Base-by-base conservation (phyloP, 37 sponge, comb jelly and placozoan genomes). In the Amphimedon queenslandica region DNA sequence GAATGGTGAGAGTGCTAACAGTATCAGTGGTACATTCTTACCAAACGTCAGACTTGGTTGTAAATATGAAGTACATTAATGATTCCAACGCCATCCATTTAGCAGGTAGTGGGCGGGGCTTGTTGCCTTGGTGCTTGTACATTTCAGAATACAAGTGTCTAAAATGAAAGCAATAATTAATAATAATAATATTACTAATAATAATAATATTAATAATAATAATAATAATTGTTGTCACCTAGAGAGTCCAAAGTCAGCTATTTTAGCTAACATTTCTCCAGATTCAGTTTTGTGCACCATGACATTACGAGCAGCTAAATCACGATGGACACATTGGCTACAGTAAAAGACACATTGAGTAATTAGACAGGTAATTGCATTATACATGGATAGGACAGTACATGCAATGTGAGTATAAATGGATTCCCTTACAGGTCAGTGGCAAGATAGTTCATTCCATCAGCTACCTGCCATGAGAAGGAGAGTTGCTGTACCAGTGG, bases 181-280 rank as follows among this genome's bases (percentile, higher is more conserved):
- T 47, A 47, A 47, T 47, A 47, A 47, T 47, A 47, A 47, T 47
- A 47, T 47, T 47, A 8, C 13, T 18, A 47, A 13, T 47, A n/a
- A n/a, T n/a, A n/a, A n/a, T n/a, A n/a, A n/a, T n/a, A n/a, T n/a
- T n/a, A n/a, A n/a, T n/a, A n/a, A 38, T 16, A 6, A 3, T 4
- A 8, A 5, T 40, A 25, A 11, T n/a, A n/a, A 39, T 37, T 25
- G 25, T n/a, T n/a, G n/a, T n/a, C n/a, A 90, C 90, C 90, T 75
- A 56, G 92, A 87, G 32, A 92, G 81, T 64, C 92, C 92, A 87
- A 92, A 92, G 68, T 92, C 92, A 25, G 92, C 87, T 8, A 92
- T 81, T 61, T 92, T 92, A 25, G 84, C 76, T 2, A 66, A 56
- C 81, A 83, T 68, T 0, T 75, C 70, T 33, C 70, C 77, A 42